Evolutionary conservation across 1,140 invertebrate species (phyloP).

Genomic region (Trinorchestia longiramus): DNA sequence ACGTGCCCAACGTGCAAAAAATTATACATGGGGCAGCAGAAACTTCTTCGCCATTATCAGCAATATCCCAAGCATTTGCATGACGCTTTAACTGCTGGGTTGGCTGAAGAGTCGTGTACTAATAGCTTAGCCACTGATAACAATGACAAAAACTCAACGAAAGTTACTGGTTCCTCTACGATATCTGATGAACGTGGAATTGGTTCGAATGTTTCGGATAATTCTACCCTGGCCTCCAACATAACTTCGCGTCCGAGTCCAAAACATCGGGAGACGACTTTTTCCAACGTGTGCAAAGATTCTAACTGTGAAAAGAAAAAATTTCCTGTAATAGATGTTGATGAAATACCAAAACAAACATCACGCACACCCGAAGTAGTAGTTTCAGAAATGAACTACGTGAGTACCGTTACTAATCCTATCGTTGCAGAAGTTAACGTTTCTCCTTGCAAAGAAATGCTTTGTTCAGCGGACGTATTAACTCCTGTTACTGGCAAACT

Average conservation of each 20-base stretch:
- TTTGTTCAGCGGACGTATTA: not conserved
- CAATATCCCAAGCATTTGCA: conserved; percentile 62
- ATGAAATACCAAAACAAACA: not conserved
- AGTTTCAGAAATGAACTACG: not conserved
- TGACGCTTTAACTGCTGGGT: not conserved
- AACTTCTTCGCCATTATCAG: conserved; percentile 55
- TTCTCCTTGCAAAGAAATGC: not conserved
- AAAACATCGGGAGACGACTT: not conserved
- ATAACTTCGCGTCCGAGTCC: not conserved
- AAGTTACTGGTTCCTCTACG: not conserved
- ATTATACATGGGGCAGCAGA: conserved; percentile 62
- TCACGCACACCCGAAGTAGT: not conserved
- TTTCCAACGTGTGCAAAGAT: not conserved
- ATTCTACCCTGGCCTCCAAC: not conserved
- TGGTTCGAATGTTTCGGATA: not conserved
- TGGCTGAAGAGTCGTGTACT: not conserved
- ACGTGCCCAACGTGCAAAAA: conserved; percentile 61
- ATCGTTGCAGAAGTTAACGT: not conserved
- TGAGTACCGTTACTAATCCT: not conserved
- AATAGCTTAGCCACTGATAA: not conserved
- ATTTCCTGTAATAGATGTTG: not conserved
- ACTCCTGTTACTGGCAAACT: not conserved
- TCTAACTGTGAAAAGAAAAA: not conserved
- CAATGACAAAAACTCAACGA: not conserved
- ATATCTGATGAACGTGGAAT: not conserved